These are phyloP conservation scores for Napeogenes inachia DNA, from an alignment of 2,888 invertebrate genomes.

Conservation along the genomic window DNA sequence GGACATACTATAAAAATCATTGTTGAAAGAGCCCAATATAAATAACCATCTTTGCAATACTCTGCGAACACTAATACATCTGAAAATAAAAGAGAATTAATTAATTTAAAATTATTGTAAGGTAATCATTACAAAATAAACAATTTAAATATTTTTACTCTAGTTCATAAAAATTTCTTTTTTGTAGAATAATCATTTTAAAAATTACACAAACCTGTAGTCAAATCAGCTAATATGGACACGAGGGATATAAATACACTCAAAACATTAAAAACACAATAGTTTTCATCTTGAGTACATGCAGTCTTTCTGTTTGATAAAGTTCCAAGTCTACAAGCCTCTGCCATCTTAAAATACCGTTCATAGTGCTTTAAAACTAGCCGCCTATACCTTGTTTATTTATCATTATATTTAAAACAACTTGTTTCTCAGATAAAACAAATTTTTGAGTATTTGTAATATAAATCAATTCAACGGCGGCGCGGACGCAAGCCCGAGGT, in stretches of 20 bases:
- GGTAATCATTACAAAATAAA: too few species aligned
- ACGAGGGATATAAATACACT: conserved; percentile 77
- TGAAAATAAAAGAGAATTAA: conserved; percentile 47
- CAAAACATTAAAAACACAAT: conserved; percentile 71
- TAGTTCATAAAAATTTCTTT: neutral
- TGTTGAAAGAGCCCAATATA: conserved; percentile 76
- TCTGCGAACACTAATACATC: conserved; percentile 76
- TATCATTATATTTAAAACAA: conserved; percentile 10
- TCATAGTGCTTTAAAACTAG: conserved; percentile 30
- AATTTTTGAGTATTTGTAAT: conserved; percentile 16
- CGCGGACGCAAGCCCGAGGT: conserved; percentile 43
- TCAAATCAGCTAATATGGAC: conserved; percentile 76
- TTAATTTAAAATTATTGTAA: conserved; percentile 12
- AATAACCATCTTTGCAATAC: conserved; percentile 75
- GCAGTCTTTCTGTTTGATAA: conserved; percentile 53
- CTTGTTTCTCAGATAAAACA: conserved; percentile 15
- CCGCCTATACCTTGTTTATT: conserved; percentile 9
- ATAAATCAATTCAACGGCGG: conserved; percentile 35
- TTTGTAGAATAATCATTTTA: neutral
- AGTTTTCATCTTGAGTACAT: conserved; percentile 63
- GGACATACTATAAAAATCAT: conserved; percentile 74
- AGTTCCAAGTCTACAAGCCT: conserved; percentile 62
- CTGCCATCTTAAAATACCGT: conserved; percentile 59
- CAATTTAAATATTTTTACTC: neutral
- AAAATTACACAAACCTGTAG: conserved; percentile 68